phyloP scores from a whole-genome alignment of 1,140 invertebrate genomes.

The Eumaeus atala region DNA sequence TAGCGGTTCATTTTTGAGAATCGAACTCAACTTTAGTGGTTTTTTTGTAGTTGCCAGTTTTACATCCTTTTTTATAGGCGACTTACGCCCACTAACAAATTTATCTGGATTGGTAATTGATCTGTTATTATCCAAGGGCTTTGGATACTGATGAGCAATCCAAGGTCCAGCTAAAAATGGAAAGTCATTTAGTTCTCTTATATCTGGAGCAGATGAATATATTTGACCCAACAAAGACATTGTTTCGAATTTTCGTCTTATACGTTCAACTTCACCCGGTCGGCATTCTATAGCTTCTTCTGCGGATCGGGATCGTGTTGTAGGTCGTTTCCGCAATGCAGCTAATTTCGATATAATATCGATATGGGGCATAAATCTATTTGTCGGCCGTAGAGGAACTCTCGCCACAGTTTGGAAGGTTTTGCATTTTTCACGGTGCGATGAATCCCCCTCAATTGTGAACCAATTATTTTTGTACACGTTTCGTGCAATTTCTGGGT shows the following conservation, averaged over 20 bases:
- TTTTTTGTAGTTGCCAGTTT: conserved; percentile 38
- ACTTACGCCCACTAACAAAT: conserved; percentile 45
- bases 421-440: conserved; percentile 66
- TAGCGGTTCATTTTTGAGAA: conserved; percentile 79
- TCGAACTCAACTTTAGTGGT: conserved; percentile 72
- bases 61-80: conserved; percentile 52
- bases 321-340: conserved; percentile 75
- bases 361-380: conserved; percentile 89
- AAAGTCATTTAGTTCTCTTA: conserved; percentile 84
- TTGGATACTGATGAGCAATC: conserved; percentile 85
- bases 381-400: conserved; percentile 78
- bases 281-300: conserved; percentile 73
- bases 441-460: conserved; percentile 54
- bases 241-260: conserved; percentile 80
- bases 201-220: conserved; percentile 86
- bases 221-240: conserved; percentile 84
- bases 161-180: conserved; percentile 84
- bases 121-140: conserved; percentile 77
- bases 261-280: conserved; percentile 79
- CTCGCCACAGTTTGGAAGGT: conserved; percentile 77
- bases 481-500: conserved; percentile 82
- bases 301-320: conserved; percentile 49
- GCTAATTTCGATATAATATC: conserved; percentile 91
- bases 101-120: conserved; percentile 75
- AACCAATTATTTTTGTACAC: conserved; percentile 69